Base-by-base conservation (phyloP, 1,140 invertebrate genomes). In the Drosophila auraria region DNA sequence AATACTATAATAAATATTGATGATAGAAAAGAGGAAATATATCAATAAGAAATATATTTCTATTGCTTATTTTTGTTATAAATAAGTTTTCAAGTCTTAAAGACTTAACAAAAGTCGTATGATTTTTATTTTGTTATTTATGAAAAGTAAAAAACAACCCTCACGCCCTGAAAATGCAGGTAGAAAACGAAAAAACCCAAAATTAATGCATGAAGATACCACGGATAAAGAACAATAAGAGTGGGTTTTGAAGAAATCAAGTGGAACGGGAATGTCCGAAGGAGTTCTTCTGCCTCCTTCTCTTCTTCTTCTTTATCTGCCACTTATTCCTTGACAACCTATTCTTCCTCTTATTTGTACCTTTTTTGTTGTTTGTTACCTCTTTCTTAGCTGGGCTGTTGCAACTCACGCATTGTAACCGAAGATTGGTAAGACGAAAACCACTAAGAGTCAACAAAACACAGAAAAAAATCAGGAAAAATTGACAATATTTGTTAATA, bases 141-240 rank as follows among this genome's bases (percentile, higher is more conserved):
- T 20, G 12, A 15, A 5, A 36, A 30, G 17, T 11, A 8, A 20
- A 53, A 40, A 57, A 57, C 36, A 57, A 61, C 14, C 30, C 30
- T 38, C 15, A 38, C 17, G 27, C 58, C 17, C 9, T 23, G 3
- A 30, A 61, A 53, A 44, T 17, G 3, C 68, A 78, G 64, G 64
- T 69, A 69, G 20, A 60, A 56, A 64, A 23, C 11, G 33, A 40
- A 47, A 47, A 30, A 51, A 68, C 23, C 76, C 30, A 23, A 57
- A 78, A 77, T 56, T 15, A 56, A 61, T 61, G 17, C 33, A 51
- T 36, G 53, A 76, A 25, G 57, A 44, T 12, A 20, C 62, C 49
- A 36, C 30, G 25, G 64, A 27, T 78, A 45, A 74, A 83, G 66
- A 77, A 84, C 82, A 84, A 84, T 77, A 56, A 54, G 65, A 70